Evolutionary conservation across 2,113 vertebrate species (phyloP).

Genomic region (Erpornis zantholeuca): DNA sequence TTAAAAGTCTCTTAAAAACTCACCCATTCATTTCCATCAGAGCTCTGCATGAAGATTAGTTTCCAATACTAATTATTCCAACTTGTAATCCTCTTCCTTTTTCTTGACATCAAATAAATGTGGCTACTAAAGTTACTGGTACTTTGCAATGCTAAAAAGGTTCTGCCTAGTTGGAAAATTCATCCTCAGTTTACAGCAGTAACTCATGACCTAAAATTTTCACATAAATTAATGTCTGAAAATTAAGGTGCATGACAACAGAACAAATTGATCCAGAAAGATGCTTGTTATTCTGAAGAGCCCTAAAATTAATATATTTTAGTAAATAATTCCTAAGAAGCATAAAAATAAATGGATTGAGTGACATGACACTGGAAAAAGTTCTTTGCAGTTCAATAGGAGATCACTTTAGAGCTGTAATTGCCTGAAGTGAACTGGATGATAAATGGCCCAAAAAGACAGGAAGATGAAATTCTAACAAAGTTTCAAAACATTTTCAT

Average conservation of each 20-base stretch:
- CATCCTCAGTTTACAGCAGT: neutral
- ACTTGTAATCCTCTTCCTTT: constrained; percentile 6
- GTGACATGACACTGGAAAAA: neutral
- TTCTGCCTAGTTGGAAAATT: neutral
- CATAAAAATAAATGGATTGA: neutral
- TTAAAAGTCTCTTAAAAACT: constrained; percentile 4
- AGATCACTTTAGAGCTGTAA: neutral
- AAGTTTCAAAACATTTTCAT: neutral
- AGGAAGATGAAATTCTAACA: neutral
- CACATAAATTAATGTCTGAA: neutral
- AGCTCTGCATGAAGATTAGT: neutral
- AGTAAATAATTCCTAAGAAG: neutral
- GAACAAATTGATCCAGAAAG: neutral
- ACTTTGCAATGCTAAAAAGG: neutral
- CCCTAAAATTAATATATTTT: neutral
- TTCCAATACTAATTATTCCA: constrained; percentile 40
- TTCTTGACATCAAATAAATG: neutral
- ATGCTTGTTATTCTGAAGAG: neutral
- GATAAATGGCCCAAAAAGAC: neutral
- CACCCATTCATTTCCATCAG: constrained; percentile 10
- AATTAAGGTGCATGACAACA: neutral
- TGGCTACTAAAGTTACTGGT: neutral
- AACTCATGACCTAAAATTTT: neutral
- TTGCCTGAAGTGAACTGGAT: neutral
- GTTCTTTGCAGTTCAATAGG: neutral